Percentiles rank a stretch among this genome's conserved stretches.
Evolutionary conservation across 2,113 vertebrate species (phyloP).

Genomic region (Cyphomyrus discorhynchus): DNA sequence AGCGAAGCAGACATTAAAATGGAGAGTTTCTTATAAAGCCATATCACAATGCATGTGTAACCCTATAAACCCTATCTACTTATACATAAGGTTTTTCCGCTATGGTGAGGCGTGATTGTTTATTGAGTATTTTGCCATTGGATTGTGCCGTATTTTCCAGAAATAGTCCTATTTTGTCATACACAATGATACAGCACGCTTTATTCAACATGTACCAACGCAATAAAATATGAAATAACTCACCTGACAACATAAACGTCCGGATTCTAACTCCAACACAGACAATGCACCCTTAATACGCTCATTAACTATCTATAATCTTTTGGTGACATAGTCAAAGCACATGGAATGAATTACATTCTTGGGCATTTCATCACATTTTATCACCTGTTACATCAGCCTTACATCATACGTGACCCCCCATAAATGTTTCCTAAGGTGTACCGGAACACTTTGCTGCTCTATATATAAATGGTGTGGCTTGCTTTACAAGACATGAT

Average conservation of each 20-base stretch:
- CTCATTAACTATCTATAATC: background rate
- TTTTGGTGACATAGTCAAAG: background rate
- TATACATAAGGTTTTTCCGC: background rate
- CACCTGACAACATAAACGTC: background rate
- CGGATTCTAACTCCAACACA: background rate
- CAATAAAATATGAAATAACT: background rate
- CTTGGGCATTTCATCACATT: background rate
- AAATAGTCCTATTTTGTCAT: background rate
- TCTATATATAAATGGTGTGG: background rate
- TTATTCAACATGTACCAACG: background rate
- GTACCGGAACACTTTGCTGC: background rate
- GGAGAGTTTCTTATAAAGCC: background rate
- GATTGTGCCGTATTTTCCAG: background rate
- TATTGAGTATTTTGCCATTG: background rate
- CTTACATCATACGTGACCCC: slow-evolving; percentile 4
- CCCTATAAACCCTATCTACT: background rate
- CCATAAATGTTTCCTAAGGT: background rate
- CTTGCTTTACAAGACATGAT: background rate
- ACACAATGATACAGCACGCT: background rate
- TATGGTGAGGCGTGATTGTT: background rate
- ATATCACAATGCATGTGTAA: background rate
- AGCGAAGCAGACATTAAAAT: background rate
- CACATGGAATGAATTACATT: background rate
- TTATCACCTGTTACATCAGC: background rate
- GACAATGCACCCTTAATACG: background rate